These are phyloP conservation scores for Condylostylus longicornis DNA, from an alignment of 1,140 invertebrate species.

Conservation along the genomic window DNA sequence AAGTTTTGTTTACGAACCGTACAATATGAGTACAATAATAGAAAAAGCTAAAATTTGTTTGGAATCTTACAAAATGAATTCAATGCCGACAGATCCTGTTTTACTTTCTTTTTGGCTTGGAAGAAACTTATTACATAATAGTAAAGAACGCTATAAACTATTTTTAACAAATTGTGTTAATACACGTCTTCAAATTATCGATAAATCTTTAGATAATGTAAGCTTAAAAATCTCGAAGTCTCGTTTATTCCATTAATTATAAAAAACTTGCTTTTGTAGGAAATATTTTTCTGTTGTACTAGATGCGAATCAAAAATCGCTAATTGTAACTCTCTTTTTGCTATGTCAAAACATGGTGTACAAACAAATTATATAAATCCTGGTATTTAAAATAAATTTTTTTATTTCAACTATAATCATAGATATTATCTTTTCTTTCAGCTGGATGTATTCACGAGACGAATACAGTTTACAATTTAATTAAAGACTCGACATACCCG, in stretches of 20 bases:
- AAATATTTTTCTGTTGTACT: slow-evolving; percentile 45
- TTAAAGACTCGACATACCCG: slow-evolving; percentile 38
- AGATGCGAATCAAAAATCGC: slow-evolving; percentile 46
- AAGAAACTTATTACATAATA: slow-evolving; percentile 47
- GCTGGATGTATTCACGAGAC: slow-evolving; percentile 67
- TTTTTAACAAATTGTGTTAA: slow-evolving; percentile 47
- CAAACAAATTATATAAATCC: slow-evolving; percentile 72
- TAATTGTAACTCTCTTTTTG: slow-evolving; percentile 54
- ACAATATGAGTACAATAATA: slow-evolving; percentile 40
- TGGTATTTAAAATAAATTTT: slow-evolving; percentile 16
- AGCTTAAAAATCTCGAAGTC: slow-evolving; percentile 1
- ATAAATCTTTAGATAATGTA: slow-evolving; percentile 44
- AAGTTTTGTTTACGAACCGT: slow-evolving; percentile 47
- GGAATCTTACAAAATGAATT: slow-evolving; percentile 28
- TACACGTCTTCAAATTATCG: slow-evolving; percentile 45
- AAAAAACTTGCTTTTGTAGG: slow-evolving; percentile 8
- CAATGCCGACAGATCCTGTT: slow-evolving; percentile 44
- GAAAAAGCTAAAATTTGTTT: slow-evolving; percentile 26
- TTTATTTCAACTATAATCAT: neutral
- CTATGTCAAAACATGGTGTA: slow-evolving; percentile 66
- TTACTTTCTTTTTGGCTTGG: slow-evolving; percentile 62
- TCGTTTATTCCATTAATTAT: neutral
- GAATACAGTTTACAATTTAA: slow-evolving; percentile 50
- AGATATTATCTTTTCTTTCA: slow-evolving; percentile 8
- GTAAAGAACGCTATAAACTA: slow-evolving; percentile 36